A percentile compares a stretch with the other conserved stretches of the same genome.
These are phyloP conservation scores for Meandrina meandrites DNA, from an alignment of 92 coral and sea anemone species.

Conservation along the genomic window DNA sequence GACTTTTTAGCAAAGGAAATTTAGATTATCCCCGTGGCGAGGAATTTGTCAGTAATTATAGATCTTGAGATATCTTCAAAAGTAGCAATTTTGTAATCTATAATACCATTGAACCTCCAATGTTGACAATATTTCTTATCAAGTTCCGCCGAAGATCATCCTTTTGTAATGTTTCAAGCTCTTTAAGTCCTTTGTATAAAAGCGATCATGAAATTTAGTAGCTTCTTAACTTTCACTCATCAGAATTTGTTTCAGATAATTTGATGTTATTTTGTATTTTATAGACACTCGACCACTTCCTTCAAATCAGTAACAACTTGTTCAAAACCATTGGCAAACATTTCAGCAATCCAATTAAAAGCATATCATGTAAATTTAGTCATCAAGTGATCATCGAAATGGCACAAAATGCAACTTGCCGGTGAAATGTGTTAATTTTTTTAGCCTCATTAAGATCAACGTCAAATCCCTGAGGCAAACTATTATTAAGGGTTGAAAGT, in stretches of 20 bases:
- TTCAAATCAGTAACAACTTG: neutral
- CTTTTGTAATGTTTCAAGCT: neutral
- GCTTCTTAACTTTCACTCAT: neutral
- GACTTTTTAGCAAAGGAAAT: neutral
- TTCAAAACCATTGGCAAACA: neutral
- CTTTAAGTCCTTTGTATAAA: neutral
- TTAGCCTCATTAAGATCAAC: neutral
- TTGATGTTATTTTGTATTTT: neutral
- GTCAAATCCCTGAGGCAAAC: neutral
- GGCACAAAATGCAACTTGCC: neutral
- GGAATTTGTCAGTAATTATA: neutral
- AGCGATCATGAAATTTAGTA: neutral
- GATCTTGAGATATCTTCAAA: neutral
- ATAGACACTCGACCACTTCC: neutral
- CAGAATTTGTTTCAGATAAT: neutral
- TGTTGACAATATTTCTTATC: neutral
- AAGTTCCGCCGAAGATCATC: neutral
- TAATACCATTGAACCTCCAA: neutral
- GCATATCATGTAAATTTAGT: neutral
- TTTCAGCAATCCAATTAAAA: neutral
- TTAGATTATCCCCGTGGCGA: neutral
- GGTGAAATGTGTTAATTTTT: neutral
- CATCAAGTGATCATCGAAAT: neutral
- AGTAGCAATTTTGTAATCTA: neutral
- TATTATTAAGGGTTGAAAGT: neutral